Conservation (phyloP, 1,140 invertebrate genomes). For the Drosophila willistoni region DNA sequence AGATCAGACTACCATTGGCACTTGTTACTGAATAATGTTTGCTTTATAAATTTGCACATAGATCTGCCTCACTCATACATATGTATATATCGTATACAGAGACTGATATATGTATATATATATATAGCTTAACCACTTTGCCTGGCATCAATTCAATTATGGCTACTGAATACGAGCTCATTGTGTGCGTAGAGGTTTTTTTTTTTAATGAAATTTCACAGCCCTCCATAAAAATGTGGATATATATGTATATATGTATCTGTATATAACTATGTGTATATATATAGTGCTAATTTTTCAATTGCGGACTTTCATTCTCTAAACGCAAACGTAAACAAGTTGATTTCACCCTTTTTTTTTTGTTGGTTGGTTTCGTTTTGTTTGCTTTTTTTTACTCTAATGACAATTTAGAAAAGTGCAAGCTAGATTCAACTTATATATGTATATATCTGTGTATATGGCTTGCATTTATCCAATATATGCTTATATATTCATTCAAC, state of each 20-base stretch:
- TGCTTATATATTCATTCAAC: slow-evolving; percentile 45
- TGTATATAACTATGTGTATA: slow-evolving; percentile 16
- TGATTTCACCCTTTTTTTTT: slow-evolving; percentile 54
- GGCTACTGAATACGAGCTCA: slow-evolving; percentile 49
- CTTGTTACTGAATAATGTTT: slow-evolving; percentile 52
- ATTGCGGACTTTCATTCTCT: slow-evolving; percentile 72
- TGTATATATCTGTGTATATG: slow-evolving; percentile 12
- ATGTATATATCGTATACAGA: slow-evolving; percentile 24
- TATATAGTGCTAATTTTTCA: slow-evolving; percentile 62
- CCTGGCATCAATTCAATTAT: slow-evolving; percentile 78
- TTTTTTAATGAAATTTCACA: slow-evolving; percentile 57
- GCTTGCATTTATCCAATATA: slow-evolving; percentile 41
- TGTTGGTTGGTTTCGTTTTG: background rate
- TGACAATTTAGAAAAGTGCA: slow-evolving; percentile 73
- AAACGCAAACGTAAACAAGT: slow-evolving; percentile 43
- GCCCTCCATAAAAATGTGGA: slow-evolving; percentile 16
- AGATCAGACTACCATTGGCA: slow-evolving; percentile 32
- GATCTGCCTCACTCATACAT: slow-evolving; percentile 20
- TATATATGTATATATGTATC: slow-evolving; percentile 3
- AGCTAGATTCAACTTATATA: slow-evolving; percentile 33
- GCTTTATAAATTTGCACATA: slow-evolving; percentile 58
- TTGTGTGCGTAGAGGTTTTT: slow-evolving; percentile 59
- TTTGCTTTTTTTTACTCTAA: slow-evolving; percentile 32
- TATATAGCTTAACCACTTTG: slow-evolving; percentile 60
- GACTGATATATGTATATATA: background rate